Evolutionary conservation across 2,888 invertebrate species (phyloP).

Genomic region (Tromatobia lineatoria): DNA sequence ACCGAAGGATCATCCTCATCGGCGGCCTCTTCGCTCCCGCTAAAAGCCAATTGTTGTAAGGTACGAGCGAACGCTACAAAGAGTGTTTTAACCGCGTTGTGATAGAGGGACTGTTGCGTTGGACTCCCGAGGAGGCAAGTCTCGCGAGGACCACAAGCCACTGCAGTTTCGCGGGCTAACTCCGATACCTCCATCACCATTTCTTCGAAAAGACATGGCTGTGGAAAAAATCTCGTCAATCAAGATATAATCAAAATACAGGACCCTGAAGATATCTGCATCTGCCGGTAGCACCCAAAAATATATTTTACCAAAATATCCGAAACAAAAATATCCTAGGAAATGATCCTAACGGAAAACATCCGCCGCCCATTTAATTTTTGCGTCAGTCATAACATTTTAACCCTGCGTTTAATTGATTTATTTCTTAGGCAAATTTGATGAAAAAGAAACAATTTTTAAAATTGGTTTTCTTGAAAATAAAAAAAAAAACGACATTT

Average conservation of each 20-base stretch:
- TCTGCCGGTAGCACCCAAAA: too few relatives aligned
- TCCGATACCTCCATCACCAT: slow-evolving; percentile 91
- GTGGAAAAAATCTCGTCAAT: slow-evolving; percentile 22
- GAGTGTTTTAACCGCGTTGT: slow-evolving; percentile 81
- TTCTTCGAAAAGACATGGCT: slow-evolving; percentile 91
- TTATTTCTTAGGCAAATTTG: too few relatives aligned
- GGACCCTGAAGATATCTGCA: too few relatives aligned
- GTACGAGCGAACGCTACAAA: slow-evolving; percentile 86
- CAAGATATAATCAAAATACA: neutral
- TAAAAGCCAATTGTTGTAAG: slow-evolving; percentile 91
- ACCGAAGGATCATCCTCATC: slow-evolving; percentile 87
- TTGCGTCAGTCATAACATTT: too few relatives aligned
- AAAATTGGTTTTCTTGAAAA: too few relatives aligned
- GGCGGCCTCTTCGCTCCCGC: slow-evolving; percentile 88
- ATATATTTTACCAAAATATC: too few relatives aligned
- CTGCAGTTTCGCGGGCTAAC: slow-evolving; percentile 89
- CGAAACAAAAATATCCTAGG: too few relatives aligned
- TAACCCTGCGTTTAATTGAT: too few relatives aligned
- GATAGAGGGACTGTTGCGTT: slow-evolving; percentile 82
- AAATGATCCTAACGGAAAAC: too few relatives aligned
- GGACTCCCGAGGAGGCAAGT: slow-evolving; percentile 87
- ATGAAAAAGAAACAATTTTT: too few relatives aligned
- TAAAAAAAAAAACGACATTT: too few relatives aligned
- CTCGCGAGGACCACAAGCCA: slow-evolving; percentile 90
- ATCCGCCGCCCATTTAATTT: too few relatives aligned